A percentile compares a stretch with the other conserved stretches of the same genome.
Conservation (phyloP, 2,888 invertebrate genomes). For the Seira ritae region DNA sequence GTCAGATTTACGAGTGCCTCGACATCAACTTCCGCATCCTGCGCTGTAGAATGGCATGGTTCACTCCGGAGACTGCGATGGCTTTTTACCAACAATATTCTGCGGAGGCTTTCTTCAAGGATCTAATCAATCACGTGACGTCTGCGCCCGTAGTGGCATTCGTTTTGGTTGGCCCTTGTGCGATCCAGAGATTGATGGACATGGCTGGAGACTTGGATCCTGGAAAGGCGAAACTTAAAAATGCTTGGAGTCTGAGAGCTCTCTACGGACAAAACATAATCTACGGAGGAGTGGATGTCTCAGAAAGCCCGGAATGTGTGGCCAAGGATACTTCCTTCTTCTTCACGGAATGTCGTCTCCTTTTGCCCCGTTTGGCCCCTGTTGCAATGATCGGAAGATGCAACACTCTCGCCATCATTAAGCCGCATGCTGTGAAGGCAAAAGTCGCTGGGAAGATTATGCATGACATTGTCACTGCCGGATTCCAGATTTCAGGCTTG, state of each 20-base stretch:
- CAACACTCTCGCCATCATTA: slow-evolving; percentile 86
- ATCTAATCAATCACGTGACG: slow-evolving; percentile 81
- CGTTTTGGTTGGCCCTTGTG: slow-evolving; percentile 85
- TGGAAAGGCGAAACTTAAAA: slow-evolving; percentile 78
- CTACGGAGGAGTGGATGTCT: slow-evolving; percentile 83
- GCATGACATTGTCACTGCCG: slow-evolving; percentile 79
- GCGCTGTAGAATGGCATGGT: slow-evolving; percentile 84
- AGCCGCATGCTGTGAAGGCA: slow-evolving; percentile 91
- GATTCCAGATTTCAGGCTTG: slow-evolving; percentile 87
- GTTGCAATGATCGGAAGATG: slow-evolving; percentile 75
- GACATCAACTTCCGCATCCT: slow-evolving; percentile 79
- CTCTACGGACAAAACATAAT: slow-evolving; percentile 83
- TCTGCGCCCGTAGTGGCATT: slow-evolving; percentile 84
- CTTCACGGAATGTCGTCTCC: slow-evolving; percentile 75
- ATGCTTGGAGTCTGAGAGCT: slow-evolving; percentile 81
- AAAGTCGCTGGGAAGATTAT: slow-evolving; percentile 84
- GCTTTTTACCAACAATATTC: slow-evolving; percentile 79
- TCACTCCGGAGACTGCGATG: slow-evolving; percentile 82
- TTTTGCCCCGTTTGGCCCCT: slow-evolving; percentile 73
- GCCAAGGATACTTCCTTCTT: slow-evolving; percentile 76
- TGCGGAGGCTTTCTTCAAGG: slow-evolving; percentile 65
- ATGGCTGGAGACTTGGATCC: slow-evolving; percentile 81
- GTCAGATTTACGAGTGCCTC: slow-evolving; percentile 84
- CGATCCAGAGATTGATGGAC: slow-evolving; percentile 80
- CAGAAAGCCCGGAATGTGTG: slow-evolving; percentile 80